Percentiles rank a stretch among this genome's conserved stretches.
These are phyloP conservation scores for Pedionomus torquatus DNA, from an alignment of 2,113 vertebrate genomes.

Conservation along the genomic window DNA sequence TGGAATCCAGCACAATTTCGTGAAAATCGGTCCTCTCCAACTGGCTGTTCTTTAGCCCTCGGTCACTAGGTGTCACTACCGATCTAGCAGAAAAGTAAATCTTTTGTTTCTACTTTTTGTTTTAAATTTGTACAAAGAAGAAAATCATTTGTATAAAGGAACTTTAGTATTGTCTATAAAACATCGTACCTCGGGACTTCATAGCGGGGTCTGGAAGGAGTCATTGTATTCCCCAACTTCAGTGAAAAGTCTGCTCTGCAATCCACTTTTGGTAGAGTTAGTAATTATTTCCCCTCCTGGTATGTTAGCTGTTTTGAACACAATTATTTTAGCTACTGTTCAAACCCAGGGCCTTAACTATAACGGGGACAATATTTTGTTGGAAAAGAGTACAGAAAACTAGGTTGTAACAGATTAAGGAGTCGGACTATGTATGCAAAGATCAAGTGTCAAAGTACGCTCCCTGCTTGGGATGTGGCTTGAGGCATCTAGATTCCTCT, in stretches of 20 bases:
- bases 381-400: background rate
- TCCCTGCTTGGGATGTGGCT: background rate
- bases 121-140: background rate
- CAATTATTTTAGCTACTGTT: background rate
- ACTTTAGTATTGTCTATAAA: slow-evolving; percentile 18
- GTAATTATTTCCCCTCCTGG: background rate
- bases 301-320: background rate
- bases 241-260: background rate
- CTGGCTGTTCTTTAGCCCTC: background rate
- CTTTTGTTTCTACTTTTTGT: background rate
- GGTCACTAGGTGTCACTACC: slow-evolving; percentile 73
- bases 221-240: background rate
- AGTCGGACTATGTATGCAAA: background rate
- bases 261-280: background rate
- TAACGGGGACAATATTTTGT: background rate
- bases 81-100: slow-evolving; percentile 49
- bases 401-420: background rate
- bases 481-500: background rate
- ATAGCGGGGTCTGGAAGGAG: background rate
- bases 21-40: background rate
- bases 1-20: background rate
- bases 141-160: background rate
- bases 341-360: background rate
- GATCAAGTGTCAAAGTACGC: background rate
- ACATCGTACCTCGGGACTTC: background rate